Base-by-base conservation (phyloP, 2,113 vertebrate species). In the Phrynosoma platyrhinos region DNA sequence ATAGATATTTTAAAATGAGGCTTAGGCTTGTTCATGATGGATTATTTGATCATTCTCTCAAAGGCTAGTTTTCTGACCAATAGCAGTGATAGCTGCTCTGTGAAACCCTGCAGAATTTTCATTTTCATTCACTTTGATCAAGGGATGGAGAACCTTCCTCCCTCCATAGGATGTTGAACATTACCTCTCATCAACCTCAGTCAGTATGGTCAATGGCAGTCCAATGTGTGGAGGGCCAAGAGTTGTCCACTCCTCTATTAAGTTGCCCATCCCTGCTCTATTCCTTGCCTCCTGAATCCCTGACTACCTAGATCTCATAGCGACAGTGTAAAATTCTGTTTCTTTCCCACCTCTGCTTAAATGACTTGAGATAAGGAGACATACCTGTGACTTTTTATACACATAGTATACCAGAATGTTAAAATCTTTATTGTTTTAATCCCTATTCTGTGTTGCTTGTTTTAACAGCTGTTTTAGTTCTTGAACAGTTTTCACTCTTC, bases 281-380 rank as follows among this genome's bases (percentile, higher is more conserved):
- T 10, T 40, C 52, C 30, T 3, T n/a, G 52, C 16, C 21, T 58
- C 2, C 69, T 30, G 90, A 90, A 32, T 5, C 76, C 64, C 74
- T 79, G 88, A 42, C 87, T n/a, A 90, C 36, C 64, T 0, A 20
- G 74, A 90, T 87, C 91, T 14, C 1, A 72, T 80, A 27, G 66
- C 21, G 79, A 92, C 42, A 25, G 16, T 32, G 3, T 62, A 18
- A 12, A 2, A 62, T 62, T 23, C 25, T 8, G 27, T 68, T 23
- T 27, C 66, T 68, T 68, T 16, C 23, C 8, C 21, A 27, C 23
- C 23, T 68, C 21, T 68, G 66, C 66, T 25, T 68, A 6, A 23
- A 25, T 25, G 23, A 23, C 13, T 20, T 68, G 21, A 23, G 64
- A 58, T 14, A 58, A 58, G 9, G 14, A 58, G 14, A 58, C 55